Conservation (phyloP, 2,113 vertebrate genomes). For the Polypterus senegalus region DNA sequence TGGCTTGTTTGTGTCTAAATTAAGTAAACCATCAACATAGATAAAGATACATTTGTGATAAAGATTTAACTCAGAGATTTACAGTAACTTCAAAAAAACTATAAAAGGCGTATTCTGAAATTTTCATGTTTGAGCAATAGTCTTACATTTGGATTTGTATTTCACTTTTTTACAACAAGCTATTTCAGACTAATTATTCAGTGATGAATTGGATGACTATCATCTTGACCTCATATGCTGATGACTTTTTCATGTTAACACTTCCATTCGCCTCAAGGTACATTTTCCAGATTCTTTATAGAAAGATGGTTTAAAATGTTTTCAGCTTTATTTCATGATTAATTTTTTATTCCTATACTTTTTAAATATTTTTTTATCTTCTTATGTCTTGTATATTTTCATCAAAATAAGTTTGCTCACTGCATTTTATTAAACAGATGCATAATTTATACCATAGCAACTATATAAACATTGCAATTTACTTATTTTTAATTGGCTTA, state of each 20-base stretch:
- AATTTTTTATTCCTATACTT: slow-evolving; percentile 47
- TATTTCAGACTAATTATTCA: slow-evolving; percentile 24
- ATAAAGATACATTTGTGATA: no score
- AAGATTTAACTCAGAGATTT: no score
- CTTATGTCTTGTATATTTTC: neutral
- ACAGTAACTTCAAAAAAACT: no score
- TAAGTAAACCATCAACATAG: no score
- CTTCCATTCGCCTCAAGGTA: slow-evolving; percentile 52
- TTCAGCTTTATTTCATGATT: slow-evolving; percentile 54
- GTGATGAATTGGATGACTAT: slow-evolving; percentile 9
- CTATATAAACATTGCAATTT: no score
- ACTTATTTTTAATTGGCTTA: no score
- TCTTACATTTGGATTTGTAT: neutral
- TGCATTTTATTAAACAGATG: no score
- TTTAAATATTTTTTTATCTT: slow-evolving; percentile 29
- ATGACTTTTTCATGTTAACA: slow-evolving; percentile 66
- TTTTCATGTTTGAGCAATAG: no score
- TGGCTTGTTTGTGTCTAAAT: no score
- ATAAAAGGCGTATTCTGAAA: no score
- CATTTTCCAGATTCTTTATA: slow-evolving; percentile 40
- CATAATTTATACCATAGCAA: no score
- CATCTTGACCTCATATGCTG: slow-evolving; percentile 30
- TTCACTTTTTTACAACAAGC: neutral
- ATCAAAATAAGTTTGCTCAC: slow-evolving; percentile 13
- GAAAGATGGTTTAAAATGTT: slow-evolving; percentile 47